Percentiles rank a stretch among this genome's conserved stretches.
Evolutionary conservation across 2,888 invertebrate species (phyloP).

Genomic region (Drosophila cognata): DNA sequence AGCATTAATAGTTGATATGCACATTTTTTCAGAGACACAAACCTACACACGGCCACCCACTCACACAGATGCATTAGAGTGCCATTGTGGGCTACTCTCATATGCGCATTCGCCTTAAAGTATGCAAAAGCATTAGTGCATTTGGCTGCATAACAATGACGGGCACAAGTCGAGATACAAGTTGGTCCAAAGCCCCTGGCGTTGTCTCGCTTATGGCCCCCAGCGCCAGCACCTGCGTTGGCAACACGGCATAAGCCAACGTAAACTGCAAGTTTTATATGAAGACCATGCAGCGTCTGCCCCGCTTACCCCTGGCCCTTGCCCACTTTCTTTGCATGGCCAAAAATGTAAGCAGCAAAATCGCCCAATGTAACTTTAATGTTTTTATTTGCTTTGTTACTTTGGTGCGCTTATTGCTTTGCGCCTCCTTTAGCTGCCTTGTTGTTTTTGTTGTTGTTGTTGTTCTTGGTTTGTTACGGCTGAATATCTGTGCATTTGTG

Average conservation of each 20-base stretch:
- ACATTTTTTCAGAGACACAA: conserved; percentile 18
- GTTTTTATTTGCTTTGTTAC: conserved; percentile 71
- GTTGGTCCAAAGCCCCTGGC: conserved; percentile 10
- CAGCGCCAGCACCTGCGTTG: conserved; percentile 2
- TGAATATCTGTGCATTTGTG: conserved; percentile 35
- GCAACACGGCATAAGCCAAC: conserved; percentile 33
- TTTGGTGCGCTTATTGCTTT: conserved; percentile 63
- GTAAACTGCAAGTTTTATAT: conserved; percentile 58
- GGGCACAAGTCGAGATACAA: conserved; percentile 35
- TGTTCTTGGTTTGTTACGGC: conserved; percentile 15
- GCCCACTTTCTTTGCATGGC: conserved; percentile 39
- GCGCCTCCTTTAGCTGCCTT: conserved; percentile 33
- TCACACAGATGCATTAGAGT: conserved; percentile 8
- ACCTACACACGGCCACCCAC: conserved; percentile 5
- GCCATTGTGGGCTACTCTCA: conserved; percentile 22
- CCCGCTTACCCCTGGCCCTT: not conserved
- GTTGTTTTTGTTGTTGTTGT: conserved; percentile 16
- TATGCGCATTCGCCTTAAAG: conserved; percentile 36
- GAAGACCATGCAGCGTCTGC: conserved; percentile 21
- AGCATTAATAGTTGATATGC: conserved; percentile 54
- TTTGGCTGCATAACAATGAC: conserved; percentile 59
- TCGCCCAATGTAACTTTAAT: conserved; percentile 71
- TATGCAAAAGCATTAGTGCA: conserved; percentile 69
- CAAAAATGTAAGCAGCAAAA: conserved; percentile 59
- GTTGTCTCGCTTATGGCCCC: conserved; percentile 29